Evolutionary conservation across 2,888 invertebrate species (phyloP).

Genomic region (Parthenolecanium corni): DNA sequence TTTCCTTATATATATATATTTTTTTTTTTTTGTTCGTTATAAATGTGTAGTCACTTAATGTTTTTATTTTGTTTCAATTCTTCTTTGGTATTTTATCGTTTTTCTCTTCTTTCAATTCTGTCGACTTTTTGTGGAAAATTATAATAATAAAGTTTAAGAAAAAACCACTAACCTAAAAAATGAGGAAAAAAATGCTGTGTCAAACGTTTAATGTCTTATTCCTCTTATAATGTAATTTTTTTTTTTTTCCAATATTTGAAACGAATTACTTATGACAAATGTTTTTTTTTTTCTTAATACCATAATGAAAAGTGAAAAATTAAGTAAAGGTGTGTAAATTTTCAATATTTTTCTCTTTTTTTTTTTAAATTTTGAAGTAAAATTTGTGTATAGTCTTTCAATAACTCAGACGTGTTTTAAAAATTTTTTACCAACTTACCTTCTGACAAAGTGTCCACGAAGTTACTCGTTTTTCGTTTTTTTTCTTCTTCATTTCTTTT

Average conservation of each 20-base stretch:
- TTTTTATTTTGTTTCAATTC: conserved; percentile 17
- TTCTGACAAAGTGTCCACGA: too few relatives aligned
- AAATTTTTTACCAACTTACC: background rate
- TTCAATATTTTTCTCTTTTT: background rate
- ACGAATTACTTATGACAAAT: background rate
- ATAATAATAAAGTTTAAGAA: background rate
- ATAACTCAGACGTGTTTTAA: conserved; percentile 20
- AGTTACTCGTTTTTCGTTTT: background rate
- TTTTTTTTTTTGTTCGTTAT: conserved; percentile 23
- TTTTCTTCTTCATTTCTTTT: background rate
- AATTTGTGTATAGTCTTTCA: conserved; percentile 18
- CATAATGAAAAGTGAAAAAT: background rate
- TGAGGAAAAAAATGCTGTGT: too few relatives aligned
- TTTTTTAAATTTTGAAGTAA: background rate
- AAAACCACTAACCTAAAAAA: too few relatives aligned
- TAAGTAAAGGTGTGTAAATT: background rate
- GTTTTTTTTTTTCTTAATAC: background rate
- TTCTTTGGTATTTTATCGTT: conserved; percentile 19
- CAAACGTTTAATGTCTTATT: background rate
- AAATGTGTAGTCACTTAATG: conserved; percentile 24
- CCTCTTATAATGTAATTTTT: background rate
- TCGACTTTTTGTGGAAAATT: conserved; percentile 8
- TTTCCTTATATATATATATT: too few relatives aligned
- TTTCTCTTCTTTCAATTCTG: background rate
- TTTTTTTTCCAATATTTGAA: background rate